These are phyloP conservation scores for Dipodomys ordii DNA, from an alignment of 2,113 vertebrate species.

Conservation along the genomic window DNA sequence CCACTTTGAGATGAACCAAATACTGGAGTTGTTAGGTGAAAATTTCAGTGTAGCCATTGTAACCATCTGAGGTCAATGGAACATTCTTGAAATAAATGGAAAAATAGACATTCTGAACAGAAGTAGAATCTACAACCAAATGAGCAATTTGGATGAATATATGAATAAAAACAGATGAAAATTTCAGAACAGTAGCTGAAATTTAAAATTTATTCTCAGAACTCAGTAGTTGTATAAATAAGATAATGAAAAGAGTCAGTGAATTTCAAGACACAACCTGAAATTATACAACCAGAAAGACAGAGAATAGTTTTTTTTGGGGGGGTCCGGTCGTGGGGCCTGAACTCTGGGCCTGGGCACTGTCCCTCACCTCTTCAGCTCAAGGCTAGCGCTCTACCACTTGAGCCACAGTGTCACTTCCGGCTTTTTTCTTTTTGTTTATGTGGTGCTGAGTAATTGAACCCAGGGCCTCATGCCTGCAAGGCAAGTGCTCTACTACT, in stretches of 20 bases:
- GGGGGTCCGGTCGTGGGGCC: too few relatives aligned
- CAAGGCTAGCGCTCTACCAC: too few relatives aligned
- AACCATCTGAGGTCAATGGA: neutral
- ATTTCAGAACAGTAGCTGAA: constrained; percentile 4
- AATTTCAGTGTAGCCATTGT: neutral
- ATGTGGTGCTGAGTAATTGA: too few relatives aligned
- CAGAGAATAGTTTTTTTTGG: neutral
- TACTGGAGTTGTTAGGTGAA: neutral
- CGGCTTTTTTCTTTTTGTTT: too few relatives aligned
- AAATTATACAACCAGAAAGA: neutral
- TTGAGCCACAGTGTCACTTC: too few relatives aligned
- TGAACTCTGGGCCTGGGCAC: too few relatives aligned
- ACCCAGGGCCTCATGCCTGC: too few relatives aligned
- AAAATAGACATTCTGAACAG: neutral
- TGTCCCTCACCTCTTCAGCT: too few relatives aligned
- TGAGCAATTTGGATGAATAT: neutral
- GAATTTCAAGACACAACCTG: neutral
- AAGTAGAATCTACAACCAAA: neutral
- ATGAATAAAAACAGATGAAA: neutral
- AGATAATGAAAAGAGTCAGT: neutral
- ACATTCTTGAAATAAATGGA: constrained; percentile 10
- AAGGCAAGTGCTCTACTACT: neutral
- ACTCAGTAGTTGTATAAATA: neutral
- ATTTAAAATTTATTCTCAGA: neutral
- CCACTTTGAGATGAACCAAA: neutral